Conservation (phyloP, 1,140 invertebrate genomes). For the Monomorium pharaonis region DNA sequence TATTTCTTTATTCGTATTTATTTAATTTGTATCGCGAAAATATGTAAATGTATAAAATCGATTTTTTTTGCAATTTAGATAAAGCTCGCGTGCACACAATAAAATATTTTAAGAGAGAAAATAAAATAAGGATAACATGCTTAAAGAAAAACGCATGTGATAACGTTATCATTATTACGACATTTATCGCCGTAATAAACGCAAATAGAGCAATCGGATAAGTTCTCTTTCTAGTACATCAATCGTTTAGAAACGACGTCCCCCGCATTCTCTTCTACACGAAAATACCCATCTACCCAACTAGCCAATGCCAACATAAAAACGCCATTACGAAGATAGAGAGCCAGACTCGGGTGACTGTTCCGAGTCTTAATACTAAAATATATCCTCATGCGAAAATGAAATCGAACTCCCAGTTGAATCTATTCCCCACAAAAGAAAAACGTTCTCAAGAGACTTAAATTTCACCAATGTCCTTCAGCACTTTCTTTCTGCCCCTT, state of each 20-base stretch:
- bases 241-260: slow-evolving; percentile 55
- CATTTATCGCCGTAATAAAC: slow-evolving; percentile 14
- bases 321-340: slow-evolving; percentile 35
- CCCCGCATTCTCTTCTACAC: background rate
- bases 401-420: slow-evolving; percentile 46
- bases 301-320: slow-evolving; percentile 37
- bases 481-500: background rate
- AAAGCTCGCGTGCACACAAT: background rate
- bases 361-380: slow-evolving; percentile 48
- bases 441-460: background rate
- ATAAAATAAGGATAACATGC: background rate
- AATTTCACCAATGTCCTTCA: slow-evolving; percentile 28
- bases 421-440: background rate
- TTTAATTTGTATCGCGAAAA: background rate
- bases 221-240: slow-evolving; percentile 41
- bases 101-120: background rate
- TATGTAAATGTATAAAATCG: background rate
- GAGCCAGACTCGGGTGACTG: background rate
- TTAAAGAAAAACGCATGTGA: background rate
- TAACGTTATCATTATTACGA: background rate
- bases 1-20: background rate
- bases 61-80: background rate
- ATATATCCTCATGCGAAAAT: slow-evolving; percentile 39
- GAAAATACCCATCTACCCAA: background rate
- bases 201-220: slow-evolving; percentile 5